Percentiles rank a stretch among this genome's conserved stretches.
phyloP scores from a whole-genome alignment of 2,113 vertebrate genomes.

The Okapia johnstoni region DNA sequence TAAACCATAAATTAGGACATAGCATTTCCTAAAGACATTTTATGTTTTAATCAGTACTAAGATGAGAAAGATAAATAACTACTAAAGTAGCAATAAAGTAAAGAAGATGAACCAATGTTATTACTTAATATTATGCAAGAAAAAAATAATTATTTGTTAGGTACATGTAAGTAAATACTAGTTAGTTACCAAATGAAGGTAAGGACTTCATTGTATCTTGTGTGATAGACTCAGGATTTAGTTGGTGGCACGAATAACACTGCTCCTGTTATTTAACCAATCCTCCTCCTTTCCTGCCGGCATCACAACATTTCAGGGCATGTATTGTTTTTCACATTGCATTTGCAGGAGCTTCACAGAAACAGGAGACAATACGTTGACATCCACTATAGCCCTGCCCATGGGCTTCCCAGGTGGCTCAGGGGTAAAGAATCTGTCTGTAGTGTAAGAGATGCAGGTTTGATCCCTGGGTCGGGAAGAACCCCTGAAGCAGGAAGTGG shows the following conservation, averaged over 20 bases:
- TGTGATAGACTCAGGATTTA: neutral
- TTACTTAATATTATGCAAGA: constrained; percentile 58
- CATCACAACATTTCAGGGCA: neutral
- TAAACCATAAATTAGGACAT: constrained; percentile 68
- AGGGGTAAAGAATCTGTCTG: neutral
- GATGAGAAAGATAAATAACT: constrained; percentile 51
- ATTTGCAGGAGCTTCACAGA: neutral
- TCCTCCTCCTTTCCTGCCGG: neutral
- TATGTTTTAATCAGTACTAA: constrained; percentile 71
- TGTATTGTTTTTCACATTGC: neutral
- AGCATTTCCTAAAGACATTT: constrained; percentile 72
- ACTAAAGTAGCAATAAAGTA: constrained; percentile 27
- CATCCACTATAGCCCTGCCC: neutral
- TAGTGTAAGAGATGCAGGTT: neutral
- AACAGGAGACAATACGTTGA: neutral
- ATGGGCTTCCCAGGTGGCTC: neutral
- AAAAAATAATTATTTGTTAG: constrained; percentile 40
- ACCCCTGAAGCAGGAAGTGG: neutral
- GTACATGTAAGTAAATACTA: neutral
- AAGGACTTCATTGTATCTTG: neutral
- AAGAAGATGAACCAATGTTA: constrained; percentile 24
- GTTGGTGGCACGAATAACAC: neutral
- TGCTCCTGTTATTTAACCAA: neutral
- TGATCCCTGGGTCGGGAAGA: neutral
- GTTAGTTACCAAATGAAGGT: neutral